A percentile compares a stretch with the other conserved stretches of the same genome.
Conservation (phyloP, 2,797 vertebrate species). For the Gymnocypris eckloni region DNA sequence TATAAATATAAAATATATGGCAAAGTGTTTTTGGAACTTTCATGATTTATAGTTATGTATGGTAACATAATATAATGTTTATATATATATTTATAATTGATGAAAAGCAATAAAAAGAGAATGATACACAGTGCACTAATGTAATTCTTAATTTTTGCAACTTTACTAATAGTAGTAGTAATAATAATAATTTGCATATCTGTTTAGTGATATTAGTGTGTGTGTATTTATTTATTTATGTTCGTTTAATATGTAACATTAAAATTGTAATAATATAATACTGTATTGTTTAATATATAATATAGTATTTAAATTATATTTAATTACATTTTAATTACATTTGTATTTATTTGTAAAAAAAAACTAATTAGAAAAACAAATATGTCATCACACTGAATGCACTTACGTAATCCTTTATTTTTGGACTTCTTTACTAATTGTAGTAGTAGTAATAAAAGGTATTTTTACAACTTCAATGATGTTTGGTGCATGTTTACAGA, state of each 20-base stretch:
- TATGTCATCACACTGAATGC: neutral
- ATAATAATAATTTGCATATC: too few species aligned
- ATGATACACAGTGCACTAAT: too few species aligned
- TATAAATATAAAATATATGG: too few species aligned
- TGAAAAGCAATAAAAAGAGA: too few species aligned
- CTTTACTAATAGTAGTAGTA: too few species aligned
- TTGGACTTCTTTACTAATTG: neutral
- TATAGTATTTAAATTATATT: neutral
- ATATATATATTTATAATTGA: too few species aligned
- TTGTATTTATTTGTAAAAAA: neutral
- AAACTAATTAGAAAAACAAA: neutral
- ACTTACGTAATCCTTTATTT: neutral
- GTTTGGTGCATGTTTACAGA: neutral
- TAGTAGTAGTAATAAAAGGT: neutral
- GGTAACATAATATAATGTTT: too few species aligned
- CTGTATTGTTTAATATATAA: neutral
- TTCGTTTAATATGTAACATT: neutral
- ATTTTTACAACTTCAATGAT: neutral
- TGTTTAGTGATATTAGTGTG: too few species aligned
- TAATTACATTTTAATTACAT: neutral
- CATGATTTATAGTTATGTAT: too few species aligned
- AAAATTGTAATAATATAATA: neutral
- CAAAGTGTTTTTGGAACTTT: too few species aligned
- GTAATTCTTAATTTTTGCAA: too few species aligned
- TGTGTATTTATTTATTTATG: too few species aligned